Evolutionary conservation across 2,113 vertebrate species (phyloP).

Genomic region (Thalassarche chlororhynchos): DNA sequence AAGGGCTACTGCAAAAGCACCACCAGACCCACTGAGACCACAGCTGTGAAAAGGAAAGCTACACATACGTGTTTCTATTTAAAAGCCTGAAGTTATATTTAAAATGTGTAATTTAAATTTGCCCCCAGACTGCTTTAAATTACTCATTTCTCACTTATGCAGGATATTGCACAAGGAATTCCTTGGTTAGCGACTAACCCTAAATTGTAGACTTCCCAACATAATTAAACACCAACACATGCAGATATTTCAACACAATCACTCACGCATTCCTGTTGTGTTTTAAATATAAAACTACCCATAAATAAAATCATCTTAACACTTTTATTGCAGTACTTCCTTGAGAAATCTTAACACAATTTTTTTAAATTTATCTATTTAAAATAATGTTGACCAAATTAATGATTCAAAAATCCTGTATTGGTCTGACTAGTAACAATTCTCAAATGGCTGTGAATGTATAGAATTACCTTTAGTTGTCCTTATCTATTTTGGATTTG

Average conservation of each 20-base stretch:
- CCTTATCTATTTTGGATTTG: background rate
- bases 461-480: background rate
- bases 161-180: conserved; percentile 80
- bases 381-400: background rate
- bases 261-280: conserved; percentile 62
- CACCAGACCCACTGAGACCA: conserved; percentile 38
- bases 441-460: background rate
- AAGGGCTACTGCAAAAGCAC: conserved; percentile 43
- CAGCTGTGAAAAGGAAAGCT: conserved; percentile 63
- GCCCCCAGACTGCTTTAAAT: conserved; percentile 76
- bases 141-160: conserved; percentile 77
- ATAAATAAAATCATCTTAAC: conserved; percentile 70
- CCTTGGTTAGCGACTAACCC: conserved; percentile 66
- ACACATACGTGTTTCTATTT: conserved; percentile 51
- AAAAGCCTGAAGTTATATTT: conserved; percentile 67
- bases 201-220: conserved; percentile 65
- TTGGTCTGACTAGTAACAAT: background rate
- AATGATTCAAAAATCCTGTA: background rate
- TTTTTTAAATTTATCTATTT: background rate
- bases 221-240: conserved; percentile 71
- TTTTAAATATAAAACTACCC: conserved; percentile 64
- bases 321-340: conserved; percentile 53
- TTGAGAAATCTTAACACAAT: background rate
- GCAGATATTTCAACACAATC: conserved; percentile 63
- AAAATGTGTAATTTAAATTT: conserved; percentile 77